phyloP scores from a whole-genome alignment of 2,113 vertebrate species.

The Dasyornis broadbenti region DNA sequence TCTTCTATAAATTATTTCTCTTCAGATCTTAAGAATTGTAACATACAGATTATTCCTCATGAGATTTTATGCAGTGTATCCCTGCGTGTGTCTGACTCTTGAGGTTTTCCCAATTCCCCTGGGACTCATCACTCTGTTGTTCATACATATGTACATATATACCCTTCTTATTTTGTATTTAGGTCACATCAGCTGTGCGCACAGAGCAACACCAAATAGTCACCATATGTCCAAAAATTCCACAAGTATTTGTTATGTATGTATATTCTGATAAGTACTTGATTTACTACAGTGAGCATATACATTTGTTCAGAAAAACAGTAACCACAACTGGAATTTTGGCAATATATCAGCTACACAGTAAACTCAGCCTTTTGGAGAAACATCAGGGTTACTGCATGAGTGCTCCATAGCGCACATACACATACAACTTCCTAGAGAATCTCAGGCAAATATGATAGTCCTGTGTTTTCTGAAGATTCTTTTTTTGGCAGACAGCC shows the following conservation, averaged over 20 bases:
- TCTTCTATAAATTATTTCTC: background rate
- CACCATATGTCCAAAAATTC: slow-evolving; percentile 43
- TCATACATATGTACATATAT: background rate
- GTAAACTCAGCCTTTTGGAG: background rate
- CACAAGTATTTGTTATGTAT: background rate
- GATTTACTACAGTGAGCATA: background rate
- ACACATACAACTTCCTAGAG: background rate
- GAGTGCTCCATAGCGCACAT: background rate
- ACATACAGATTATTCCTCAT: background rate
- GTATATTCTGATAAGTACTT: background rate
- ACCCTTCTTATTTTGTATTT: slow-evolving; percentile 41
- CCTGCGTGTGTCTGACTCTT: background rate
- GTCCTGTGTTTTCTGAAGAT: background rate
- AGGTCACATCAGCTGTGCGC: background rate
- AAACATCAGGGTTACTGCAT: background rate
- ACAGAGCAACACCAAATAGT: slow-evolving; percentile 18
- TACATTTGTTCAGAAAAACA: background rate
- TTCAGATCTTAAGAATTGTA: background rate
- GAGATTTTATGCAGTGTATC: background rate
- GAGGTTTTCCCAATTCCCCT: background rate
- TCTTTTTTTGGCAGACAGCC: background rate
- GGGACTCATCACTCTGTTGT: background rate
- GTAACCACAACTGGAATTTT: background rate
- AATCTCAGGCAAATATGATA: background rate
- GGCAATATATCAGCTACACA: background rate